These are phyloP conservation scores for Phyllotreta striolata DNA, from an alignment of 2,888 invertebrate genomes.

Conservation along the genomic window DNA sequence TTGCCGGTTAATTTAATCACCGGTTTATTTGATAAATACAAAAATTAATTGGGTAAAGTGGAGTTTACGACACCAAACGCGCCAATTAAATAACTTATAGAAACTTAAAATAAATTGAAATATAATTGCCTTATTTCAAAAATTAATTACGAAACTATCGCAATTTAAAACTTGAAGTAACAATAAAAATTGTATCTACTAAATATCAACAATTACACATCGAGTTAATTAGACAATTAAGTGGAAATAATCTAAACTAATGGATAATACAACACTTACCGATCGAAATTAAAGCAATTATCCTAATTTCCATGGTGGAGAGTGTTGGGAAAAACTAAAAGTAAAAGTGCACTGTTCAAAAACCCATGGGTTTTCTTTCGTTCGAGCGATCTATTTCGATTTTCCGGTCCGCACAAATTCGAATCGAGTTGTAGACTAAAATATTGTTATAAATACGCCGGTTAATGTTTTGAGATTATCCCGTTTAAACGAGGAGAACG, in stretches of 20 bases:
- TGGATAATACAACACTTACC: constrained; percentile 17
- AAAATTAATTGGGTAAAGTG: too few relatives aligned
- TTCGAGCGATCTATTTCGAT: constrained; percentile 29
- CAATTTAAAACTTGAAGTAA: neutral
- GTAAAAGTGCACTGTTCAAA: neutral
- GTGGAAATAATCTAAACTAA: neutral
- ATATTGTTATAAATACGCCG: constrained; percentile 49
- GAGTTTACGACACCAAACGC: too few relatives aligned
- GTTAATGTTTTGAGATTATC: constrained; percentile 44
- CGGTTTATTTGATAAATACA: too few relatives aligned
- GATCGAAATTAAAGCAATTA: constrained; percentile 7
- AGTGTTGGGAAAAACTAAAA: constrained; percentile 13
- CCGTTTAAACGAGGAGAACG: constrained; percentile 22
- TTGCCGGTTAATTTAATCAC: too few relatives aligned
- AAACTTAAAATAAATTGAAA: too few relatives aligned
- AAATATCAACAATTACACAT: neutral
- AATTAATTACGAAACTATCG: too few relatives aligned
- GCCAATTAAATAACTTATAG: too few relatives aligned
- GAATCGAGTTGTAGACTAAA: constrained; percentile 38
- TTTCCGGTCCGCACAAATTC: constrained; percentile 38
- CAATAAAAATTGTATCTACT: constrained; percentile 2
- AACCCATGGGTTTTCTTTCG: neutral
- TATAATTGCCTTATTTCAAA: too few relatives aligned
- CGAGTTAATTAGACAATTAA: neutral
- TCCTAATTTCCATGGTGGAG: constrained; percentile 20